Conservation (phyloP, 2,113 vertebrate genomes). For the Anoura caudifer region DNA sequence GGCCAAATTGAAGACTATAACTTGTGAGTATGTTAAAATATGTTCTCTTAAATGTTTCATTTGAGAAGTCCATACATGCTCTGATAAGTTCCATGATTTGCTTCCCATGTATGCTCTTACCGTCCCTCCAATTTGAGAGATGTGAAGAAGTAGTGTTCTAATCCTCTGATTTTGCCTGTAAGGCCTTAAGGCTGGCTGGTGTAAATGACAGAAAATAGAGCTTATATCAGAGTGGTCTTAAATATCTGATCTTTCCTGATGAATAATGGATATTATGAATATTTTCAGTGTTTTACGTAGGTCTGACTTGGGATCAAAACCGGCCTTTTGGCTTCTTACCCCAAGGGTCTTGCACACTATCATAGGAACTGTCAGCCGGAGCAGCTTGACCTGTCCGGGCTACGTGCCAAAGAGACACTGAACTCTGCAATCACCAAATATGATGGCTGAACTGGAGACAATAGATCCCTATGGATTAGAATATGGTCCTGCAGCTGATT, state of each 20-base stretch:
- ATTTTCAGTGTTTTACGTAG: neutral
- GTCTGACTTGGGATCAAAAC: neutral
- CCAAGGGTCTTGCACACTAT: neutral
- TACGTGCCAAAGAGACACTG: neutral
- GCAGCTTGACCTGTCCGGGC: neutral
- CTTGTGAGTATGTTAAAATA: neutral
- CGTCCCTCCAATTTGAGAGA: neutral
- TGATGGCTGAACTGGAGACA: neutral
- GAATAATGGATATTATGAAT: neutral
- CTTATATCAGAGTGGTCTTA: neutral
- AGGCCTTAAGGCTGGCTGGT: neutral
- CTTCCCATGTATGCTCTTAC: neutral
- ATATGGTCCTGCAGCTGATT: neutral
- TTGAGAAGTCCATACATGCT: conserved; percentile 26
- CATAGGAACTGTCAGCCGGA: neutral
- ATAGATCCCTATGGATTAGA: neutral
- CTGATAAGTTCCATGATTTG: conserved; percentile 14
- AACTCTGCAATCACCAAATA: neutral
- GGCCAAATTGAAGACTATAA: conserved; percentile 20
- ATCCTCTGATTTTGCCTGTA: neutral
- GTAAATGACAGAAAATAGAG: neutral
- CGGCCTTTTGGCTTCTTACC: neutral
- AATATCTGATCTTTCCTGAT: neutral
- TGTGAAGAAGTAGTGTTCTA: neutral
- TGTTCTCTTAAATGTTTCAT: neutral